Percentiles rank a stretch among this genome's conserved stretches.
These are phyloP conservation scores for Eublepharis macularius DNA, from an alignment of 2,113 vertebrate genomes.

Conservation along the genomic window DNA sequence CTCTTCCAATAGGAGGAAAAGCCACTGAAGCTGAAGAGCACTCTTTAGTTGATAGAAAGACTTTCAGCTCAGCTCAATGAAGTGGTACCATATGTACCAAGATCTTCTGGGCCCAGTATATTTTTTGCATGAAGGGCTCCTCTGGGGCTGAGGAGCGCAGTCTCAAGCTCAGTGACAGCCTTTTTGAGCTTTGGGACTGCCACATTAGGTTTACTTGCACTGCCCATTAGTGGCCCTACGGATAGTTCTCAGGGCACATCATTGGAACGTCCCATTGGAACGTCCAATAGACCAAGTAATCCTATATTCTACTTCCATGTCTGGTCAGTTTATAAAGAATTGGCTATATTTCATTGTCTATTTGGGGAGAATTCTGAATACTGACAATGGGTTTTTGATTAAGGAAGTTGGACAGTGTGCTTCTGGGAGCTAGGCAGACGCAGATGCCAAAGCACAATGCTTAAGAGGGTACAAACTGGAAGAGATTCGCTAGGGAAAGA, in stretches of 20 bases:
- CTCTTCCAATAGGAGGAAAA: too few species aligned
- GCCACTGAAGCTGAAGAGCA: too few species aligned
- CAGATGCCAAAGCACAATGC: neutral
- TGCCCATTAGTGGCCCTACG: too few species aligned
- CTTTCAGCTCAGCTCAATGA: too few species aligned
- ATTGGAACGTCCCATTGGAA: neutral
- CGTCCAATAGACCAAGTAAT: neutral
- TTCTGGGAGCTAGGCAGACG: neutral
- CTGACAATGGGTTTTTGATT: neutral
- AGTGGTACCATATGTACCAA: too few species aligned
- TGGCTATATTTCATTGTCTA: neutral
- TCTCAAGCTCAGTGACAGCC: neutral
- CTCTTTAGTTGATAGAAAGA: too few species aligned
- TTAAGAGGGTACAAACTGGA: neutral
- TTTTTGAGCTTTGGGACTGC: neutral
- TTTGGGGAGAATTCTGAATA: neutral
- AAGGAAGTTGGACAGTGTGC: neutral
- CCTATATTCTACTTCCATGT: neutral
- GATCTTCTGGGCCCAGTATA: neutral
- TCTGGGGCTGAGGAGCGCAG: neutral
- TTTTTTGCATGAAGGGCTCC: neutral
- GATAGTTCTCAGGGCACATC: neutral
- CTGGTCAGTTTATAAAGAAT: neutral
- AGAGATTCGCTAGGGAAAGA: too few species aligned
- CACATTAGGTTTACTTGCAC: neutral